A percentile compares a stretch with the other conserved stretches of the same genome.
Conservation (phyloP, 2,888 invertebrate species). For the Oxyteleia sp. region DNA sequence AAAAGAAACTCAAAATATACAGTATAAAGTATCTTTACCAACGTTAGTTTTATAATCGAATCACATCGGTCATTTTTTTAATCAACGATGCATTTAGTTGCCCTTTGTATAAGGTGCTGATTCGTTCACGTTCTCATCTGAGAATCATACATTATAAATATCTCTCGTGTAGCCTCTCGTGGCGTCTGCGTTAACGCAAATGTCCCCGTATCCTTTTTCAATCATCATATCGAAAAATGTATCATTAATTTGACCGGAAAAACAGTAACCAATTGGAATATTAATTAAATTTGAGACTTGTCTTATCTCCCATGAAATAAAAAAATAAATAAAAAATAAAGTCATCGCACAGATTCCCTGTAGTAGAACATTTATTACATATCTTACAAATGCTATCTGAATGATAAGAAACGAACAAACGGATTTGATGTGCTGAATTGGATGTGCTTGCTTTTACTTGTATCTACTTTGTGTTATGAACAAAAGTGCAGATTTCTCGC, state of each 20-base stretch:
- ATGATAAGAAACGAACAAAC: constrained; percentile 57
- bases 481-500: constrained; percentile 48
- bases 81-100: constrained; percentile 56
- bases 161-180: constrained; percentile 74
- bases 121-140: constrained; percentile 49
- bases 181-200: constrained; percentile 59
- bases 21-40: too few relatives aligned
- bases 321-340: background rate
- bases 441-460: constrained; percentile 9
- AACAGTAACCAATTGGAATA: constrained; percentile 28
- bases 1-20: too few relatives aligned
- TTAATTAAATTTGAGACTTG: background rate
- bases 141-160: constrained; percentile 76
- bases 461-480: constrained; percentile 5
- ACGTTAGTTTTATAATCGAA: too few relatives aligned
- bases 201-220: constrained; percentile 10
- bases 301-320: background rate
- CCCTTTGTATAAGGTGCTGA: constrained; percentile 34
- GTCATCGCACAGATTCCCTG: constrained; percentile 35
- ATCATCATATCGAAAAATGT: background rate
- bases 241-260: constrained; percentile 16
- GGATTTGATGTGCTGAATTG: constrained; percentile 36
- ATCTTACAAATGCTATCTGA: constrained; percentile 61
- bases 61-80: constrained; percentile 71
- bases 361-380: constrained; percentile 61